phyloP scores from a whole-genome alignment of 2,113 vertebrate genomes.

The Semnornis frantzii region DNA sequence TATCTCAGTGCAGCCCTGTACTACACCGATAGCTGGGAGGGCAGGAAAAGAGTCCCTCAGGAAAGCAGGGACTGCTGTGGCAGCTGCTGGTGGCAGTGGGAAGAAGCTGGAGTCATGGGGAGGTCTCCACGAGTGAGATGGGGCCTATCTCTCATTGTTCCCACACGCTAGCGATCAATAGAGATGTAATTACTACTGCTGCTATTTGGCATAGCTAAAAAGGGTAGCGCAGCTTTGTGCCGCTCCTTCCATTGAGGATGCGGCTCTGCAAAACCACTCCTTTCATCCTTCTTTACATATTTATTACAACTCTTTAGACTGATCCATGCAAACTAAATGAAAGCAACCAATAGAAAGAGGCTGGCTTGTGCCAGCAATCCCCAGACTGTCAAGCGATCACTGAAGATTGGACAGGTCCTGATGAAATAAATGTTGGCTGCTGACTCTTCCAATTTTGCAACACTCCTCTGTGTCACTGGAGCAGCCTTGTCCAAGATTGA shows the following conservation, averaged over 20 bases:
- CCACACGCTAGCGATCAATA: slow-evolving; percentile 30
- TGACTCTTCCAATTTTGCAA: slow-evolving; percentile 93
- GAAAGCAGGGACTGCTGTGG: background rate
- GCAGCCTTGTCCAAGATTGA: slow-evolving; percentile 92
- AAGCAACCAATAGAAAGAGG: slow-evolving; percentile 67
- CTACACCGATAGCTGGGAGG: fast-evolving
- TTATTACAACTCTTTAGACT: slow-evolving; percentile 77
- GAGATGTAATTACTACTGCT: slow-evolving; percentile 60
- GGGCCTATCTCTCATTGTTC: background rate
- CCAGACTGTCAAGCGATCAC: slow-evolving; percentile 82
- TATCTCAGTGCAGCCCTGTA: fast-evolving
- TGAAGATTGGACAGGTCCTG: slow-evolving; percentile 86
- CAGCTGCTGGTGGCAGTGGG: background rate
- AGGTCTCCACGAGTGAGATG: background rate
- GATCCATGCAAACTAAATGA: slow-evolving; percentile 76
- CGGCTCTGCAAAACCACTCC: slow-evolving; percentile 46
- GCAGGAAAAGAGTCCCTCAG: background rate
- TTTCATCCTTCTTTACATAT: slow-evolving; percentile 75
- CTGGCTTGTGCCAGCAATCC: slow-evolving; percentile 74
- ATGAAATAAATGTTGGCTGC: slow-evolving; percentile 95
- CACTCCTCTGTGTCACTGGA: slow-evolving; percentile 86
- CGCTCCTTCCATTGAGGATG: background rate
- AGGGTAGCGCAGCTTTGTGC: background rate
- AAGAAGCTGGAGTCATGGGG: background rate
- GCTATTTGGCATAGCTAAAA: slow-evolving; percentile 50